A percentile compares a stretch with the other conserved stretches of the same genome.
phyloP scores from a whole-genome alignment of 2,888 invertebrate species.

The Elgonia sp. region DNA sequence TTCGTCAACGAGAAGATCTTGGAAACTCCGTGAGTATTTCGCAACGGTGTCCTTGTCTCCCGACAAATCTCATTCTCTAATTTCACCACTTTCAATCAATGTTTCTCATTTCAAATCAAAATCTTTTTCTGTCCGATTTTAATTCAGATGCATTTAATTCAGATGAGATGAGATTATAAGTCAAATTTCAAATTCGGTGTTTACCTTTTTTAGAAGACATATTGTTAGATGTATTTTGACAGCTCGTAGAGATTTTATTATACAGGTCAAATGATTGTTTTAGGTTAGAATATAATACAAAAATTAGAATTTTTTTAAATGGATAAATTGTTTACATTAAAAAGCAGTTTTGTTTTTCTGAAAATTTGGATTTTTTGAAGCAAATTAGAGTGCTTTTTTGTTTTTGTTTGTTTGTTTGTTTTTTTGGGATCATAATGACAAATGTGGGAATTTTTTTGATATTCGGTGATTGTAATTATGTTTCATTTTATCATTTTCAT shows the following conservation, averaged over 20 bases:
- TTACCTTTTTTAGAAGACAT: background rate
- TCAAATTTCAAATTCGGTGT: background rate
- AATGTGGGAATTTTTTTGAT: background rate
- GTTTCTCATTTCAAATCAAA: no score
- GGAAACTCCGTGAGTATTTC: conserved; percentile 93
- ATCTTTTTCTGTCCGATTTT: background rate
- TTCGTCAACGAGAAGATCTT: conserved; percentile 91
- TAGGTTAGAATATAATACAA: background rate
- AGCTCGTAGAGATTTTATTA: background rate
- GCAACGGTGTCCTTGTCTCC: conserved; percentile 28
- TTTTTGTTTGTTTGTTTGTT: background rate
- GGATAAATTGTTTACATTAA: no score
- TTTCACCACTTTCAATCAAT: no score
- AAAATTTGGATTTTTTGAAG: no score
- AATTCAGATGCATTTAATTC: background rate
- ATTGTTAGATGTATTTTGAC: background rate
- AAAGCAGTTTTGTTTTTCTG: no score
- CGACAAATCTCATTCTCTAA: no score
- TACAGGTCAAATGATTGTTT: background rate
- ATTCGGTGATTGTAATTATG: background rate
- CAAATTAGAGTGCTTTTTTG: no score
- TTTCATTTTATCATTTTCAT: no score
- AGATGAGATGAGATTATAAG: no score
- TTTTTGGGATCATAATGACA: background rate
- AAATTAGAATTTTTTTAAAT: no score